A percentile compares a stretch with the other conserved stretches of the same genome.
Evolutionary conservation across 2,797 vertebrate species (phyloP).

Genomic region (Ptychadena robeensis): DNA sequence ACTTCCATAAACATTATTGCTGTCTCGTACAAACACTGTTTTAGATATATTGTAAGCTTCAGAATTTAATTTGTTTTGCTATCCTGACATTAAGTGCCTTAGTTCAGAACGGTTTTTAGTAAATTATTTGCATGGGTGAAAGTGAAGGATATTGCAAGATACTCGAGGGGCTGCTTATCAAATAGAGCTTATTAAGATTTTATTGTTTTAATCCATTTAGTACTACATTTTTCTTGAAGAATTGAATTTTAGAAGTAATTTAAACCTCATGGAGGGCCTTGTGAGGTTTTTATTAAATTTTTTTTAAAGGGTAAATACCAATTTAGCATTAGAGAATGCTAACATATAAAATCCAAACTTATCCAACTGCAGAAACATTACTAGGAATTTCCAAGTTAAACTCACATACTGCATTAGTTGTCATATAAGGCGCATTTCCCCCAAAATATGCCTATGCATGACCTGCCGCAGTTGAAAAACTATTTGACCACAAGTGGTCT

Average conservation of each 20-base stretch:
- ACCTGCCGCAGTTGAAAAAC: no score
- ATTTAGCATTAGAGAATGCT: neutral
- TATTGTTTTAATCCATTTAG: conserved; percentile 27
- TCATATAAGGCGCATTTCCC: no score
- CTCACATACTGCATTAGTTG: no score
- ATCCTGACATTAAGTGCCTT: conserved; percentile 49
- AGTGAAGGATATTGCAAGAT: conserved; percentile 32
- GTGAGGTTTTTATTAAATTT: neutral
- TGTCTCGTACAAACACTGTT: conserved; percentile 35
- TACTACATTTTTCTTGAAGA: conserved; percentile 16
- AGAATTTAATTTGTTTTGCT: conserved; percentile 52
- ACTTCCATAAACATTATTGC: conserved; percentile 46
- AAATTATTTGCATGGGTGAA: conserved; percentile 50
- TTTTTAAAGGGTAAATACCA: neutral
- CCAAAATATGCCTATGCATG: no score
- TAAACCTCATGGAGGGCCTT: neutral
- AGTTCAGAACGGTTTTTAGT: conserved; percentile 23
- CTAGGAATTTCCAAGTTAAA: neutral
- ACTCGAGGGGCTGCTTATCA: conserved; percentile 28
- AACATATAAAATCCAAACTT: no score
- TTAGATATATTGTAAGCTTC: conserved; percentile 30
- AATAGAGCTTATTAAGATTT: conserved; percentile 19
- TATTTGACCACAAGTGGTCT: no score
- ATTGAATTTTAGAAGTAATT: neutral
- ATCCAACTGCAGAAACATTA: neutral